These are phyloP conservation scores for Falco naumanni DNA, from an alignment of 2,797 vertebrate species.

Conservation along the genomic window DNA sequence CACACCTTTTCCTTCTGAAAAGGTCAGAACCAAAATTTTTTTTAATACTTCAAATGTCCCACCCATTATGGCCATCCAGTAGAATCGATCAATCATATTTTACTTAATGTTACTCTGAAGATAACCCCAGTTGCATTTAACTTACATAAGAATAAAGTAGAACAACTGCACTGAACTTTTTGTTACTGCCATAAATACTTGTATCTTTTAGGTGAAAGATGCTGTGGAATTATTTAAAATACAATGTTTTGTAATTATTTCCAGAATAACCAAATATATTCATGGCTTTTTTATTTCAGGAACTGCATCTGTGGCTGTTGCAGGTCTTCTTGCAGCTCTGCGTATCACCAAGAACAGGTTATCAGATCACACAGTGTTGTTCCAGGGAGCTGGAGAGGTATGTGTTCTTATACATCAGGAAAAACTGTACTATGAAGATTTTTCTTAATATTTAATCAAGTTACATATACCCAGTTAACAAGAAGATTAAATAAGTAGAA, in stretches of 20 bases:
- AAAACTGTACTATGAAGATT: neutral
- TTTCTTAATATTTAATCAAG: neutral
- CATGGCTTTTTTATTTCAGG: slow-evolving; percentile 75
- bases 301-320: slow-evolving; percentile 95
- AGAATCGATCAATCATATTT: neutral
- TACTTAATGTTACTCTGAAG: neutral
- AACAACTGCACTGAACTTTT: neutral
- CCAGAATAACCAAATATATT: neutral
- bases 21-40: neutral
- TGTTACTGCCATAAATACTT: neutral
- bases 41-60: neutral
- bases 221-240: neutral
- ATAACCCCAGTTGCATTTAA: neutral
- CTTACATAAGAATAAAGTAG: neutral
- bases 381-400: slow-evolving; percentile 98
- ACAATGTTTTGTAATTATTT: neutral
- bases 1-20: neutral
- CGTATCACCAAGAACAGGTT: slow-evolving; percentile 92
- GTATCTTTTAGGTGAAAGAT: neutral
- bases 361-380: slow-evolving; percentile 90
- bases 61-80: neutral
- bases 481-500: neutral
- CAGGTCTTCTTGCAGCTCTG: slow-evolving; percentile 92
- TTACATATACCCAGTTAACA: neutral
- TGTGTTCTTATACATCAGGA: neutral